A percentile compares a stretch with the other conserved stretches of the same genome.
Evolutionary conservation across 2,888 invertebrate genomes (phyloP).

Genomic region (Hydropsyche betteni): DNA sequence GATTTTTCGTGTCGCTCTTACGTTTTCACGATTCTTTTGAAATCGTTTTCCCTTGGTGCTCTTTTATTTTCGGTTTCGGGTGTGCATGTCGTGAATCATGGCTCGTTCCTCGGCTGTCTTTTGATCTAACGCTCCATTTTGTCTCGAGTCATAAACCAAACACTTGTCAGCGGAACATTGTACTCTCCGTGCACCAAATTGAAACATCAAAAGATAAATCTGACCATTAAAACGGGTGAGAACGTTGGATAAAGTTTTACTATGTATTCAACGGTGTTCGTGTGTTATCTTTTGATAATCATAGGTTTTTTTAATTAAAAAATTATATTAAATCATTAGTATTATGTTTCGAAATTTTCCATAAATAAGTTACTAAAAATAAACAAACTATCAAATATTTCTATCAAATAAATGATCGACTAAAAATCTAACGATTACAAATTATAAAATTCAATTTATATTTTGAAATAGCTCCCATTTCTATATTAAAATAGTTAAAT

Average conservation of each 20-base stretch:
- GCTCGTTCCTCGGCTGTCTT: slow-evolving; percentile 19
- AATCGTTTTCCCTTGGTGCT: background rate
- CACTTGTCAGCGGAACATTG: slow-evolving; percentile 32
- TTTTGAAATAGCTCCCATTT: too few relatives aligned
- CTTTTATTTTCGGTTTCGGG: background rate
- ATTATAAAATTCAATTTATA: too few relatives aligned
- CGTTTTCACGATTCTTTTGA: slow-evolving; percentile 11
- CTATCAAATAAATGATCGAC: too few relatives aligned
- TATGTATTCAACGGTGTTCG: too few relatives aligned
- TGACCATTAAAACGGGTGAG: slow-evolving; percentile 31
- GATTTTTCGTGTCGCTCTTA: slow-evolving; percentile 17
- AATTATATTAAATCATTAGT: too few relatives aligned
- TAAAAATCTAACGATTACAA: too few relatives aligned
- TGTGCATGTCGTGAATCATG: slow-evolving; percentile 28
- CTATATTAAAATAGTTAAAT: too few relatives aligned
- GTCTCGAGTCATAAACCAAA: slow-evolving; percentile 32
- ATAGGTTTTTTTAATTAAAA: too few relatives aligned
- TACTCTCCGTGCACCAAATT: background rate
- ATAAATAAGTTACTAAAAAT: too few relatives aligned
- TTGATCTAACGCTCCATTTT: slow-evolving; percentile 35
- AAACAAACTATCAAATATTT: too few relatives aligned
- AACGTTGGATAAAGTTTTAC: background rate
- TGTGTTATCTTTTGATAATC: too few relatives aligned
- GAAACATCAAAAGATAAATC: slow-evolving; percentile 31
- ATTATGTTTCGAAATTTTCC: too few relatives aligned